These are phyloP conservation scores for Trialeurodes vaporariorum DNA, from an alignment of 1,140 invertebrate species.

Conservation along the genomic window DNA sequence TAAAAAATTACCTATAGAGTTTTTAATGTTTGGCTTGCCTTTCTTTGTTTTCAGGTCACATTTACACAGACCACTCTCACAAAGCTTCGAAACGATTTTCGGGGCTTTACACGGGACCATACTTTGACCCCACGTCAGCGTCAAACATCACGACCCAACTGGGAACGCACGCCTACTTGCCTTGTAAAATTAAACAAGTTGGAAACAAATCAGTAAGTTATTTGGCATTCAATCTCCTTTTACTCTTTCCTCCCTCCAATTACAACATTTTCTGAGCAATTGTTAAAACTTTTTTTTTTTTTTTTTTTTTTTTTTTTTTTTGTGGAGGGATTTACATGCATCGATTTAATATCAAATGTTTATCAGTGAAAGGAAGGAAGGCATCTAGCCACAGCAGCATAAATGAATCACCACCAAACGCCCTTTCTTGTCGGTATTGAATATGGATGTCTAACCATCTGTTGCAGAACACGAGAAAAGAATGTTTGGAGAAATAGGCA, in stretches of 20 bases:
- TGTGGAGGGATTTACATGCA: not conserved
- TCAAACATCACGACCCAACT: constrained; percentile 70
- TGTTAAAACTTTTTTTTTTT: not conserved
- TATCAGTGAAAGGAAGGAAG: no score
- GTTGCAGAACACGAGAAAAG: no score
- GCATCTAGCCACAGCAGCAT: no score
- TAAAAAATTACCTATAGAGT: no score
- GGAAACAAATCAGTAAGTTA: constrained; percentile 42
- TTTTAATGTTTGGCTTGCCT: no score
- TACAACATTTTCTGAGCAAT: not conserved
- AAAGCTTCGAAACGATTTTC: constrained; percentile 16
- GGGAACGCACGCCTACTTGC: constrained; percentile 70
- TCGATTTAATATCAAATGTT: not conserved
- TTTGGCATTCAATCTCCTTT: not conserved
- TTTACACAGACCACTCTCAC: constrained; percentile 2
- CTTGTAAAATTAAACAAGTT: constrained; percentile 57
- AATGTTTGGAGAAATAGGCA: no score
- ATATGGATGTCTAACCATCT: no score
- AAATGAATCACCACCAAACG: no score
- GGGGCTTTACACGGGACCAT: constrained; percentile 18
- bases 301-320: not conserved
- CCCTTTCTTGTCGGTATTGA: no score
- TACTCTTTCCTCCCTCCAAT: not conserved
- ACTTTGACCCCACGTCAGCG: constrained; percentile 49
- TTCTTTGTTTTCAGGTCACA: not conserved